phyloP scores from a whole-genome alignment of 37 sponge, comb jelly and placozoan species.

The Cladorhizidae sp. region DNA sequence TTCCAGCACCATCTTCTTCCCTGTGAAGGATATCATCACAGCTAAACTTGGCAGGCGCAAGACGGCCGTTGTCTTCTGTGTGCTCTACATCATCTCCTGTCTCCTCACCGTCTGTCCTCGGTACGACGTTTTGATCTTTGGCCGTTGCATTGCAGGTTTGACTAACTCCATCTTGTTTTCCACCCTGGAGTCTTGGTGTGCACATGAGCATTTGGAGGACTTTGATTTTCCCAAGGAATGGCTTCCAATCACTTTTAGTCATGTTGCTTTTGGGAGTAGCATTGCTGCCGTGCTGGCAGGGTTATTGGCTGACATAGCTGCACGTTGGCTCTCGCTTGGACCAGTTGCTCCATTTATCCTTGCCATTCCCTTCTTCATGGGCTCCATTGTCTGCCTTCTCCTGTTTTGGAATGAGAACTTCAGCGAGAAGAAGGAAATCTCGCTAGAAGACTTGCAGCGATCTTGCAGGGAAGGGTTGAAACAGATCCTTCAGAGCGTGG shows the following conservation, averaged over 20 bases:
- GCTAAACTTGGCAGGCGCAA: constrained; percentile 55
- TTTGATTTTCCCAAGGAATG: constrained; percentile 85
- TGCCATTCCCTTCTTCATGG: constrained; percentile 56
- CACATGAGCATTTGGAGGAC: constrained; percentile 63
- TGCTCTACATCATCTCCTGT: constrained; percentile 69
- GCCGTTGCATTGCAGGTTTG: constrained; percentile 73
- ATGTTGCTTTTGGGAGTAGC: constrained; percentile 69
- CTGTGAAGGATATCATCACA: constrained; percentile 53
- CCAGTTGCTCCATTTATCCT: constrained; percentile 60
- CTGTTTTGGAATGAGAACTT: constrained; percentile 69
- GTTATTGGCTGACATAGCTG: constrained; percentile 56
- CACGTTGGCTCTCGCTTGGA: constrained; percentile 62
- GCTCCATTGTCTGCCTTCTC: constrained; percentile 5
- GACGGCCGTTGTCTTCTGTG: constrained; percentile 31
- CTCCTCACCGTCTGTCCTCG: constrained; percentile 26
- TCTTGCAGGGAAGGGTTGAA: constrained; percentile 53
- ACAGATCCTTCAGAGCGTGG: constrained; percentile 34
- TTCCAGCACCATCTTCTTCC: constrained; percentile 59
- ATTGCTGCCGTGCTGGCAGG: constrained; percentile 76
- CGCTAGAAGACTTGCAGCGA: constrained; percentile 6
- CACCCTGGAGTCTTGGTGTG: constrained; percentile 75
- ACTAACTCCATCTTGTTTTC: constrained; percentile 74
- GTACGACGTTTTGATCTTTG: constrained; percentile 59
- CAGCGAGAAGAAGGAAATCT: constrained; percentile 27
- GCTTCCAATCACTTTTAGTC: constrained; percentile 72